phyloP scores from a whole-genome alignment of 1,140 invertebrate genomes.

The Homalodisca vitripennis region DNA sequence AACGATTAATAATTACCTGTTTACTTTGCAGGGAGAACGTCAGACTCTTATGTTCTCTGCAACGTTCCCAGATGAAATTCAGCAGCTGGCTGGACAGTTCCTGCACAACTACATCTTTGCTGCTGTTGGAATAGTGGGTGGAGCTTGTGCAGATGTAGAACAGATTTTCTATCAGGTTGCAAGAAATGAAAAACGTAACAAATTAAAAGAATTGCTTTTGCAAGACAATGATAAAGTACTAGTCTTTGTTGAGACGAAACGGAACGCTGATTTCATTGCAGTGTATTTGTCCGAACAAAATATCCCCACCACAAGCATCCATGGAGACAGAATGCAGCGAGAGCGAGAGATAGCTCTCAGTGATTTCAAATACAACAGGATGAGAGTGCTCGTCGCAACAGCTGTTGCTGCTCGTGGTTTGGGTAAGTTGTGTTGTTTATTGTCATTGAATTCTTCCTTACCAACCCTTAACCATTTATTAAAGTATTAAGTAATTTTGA shows the following conservation, averaged over 20 bases:
- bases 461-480: too few relatives aligned
- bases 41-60: slow-evolving; percentile 99
- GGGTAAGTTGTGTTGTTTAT: slow-evolving; percentile 50
- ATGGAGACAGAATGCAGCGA: slow-evolving; percentile 86
- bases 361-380: slow-evolving; percentile 75
- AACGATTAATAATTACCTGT: too few relatives aligned
- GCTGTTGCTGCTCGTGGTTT: slow-evolving; percentile 90
- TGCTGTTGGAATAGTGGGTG: slow-evolving; percentile 95
- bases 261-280: slow-evolving; percentile 86
- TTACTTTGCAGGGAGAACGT: slow-evolving; percentile 67
- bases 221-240: slow-evolving; percentile 64
- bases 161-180: slow-evolving; percentile 76
- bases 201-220: slow-evolving; percentile 70
- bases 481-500: too few relatives aligned
- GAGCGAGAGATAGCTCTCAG: slow-evolving; percentile 85
- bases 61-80: slow-evolving; percentile 99
- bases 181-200: slow-evolving; percentile 59
- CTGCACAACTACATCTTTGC: slow-evolving; percentile 98
- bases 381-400: slow-evolving; percentile 84
- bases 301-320: slow-evolving; percentile 83
- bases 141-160: slow-evolving; percentile 85
- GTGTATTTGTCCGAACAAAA: slow-evolving; percentile 65
- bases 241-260: slow-evolving; percentile 89
- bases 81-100: slow-evolving; percentile 94
- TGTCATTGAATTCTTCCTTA: too few relatives aligned